Conservation (phyloP, 2,113 vertebrate genomes). For the Notarius lentiginosus region DNA sequence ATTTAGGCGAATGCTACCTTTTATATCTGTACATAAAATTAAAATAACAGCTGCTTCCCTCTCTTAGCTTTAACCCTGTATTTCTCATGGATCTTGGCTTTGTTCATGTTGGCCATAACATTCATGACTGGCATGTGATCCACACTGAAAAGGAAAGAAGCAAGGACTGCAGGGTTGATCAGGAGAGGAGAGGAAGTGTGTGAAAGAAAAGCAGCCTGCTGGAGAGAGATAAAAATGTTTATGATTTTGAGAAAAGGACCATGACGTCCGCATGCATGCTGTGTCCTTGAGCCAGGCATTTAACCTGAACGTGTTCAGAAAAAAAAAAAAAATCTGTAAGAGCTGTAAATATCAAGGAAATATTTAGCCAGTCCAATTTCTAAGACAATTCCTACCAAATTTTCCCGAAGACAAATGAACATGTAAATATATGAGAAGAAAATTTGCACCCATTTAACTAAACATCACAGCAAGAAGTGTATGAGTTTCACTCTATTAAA, state of each 20-base stretch:
- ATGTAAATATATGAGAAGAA: background rate
- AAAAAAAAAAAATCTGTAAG: background rate
- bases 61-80: background rate
- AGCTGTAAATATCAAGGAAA: background rate
- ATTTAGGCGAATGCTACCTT: conserved; percentile 12
- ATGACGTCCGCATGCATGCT: conserved; percentile 20
- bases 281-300: conserved; percentile 38
- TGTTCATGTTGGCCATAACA: background rate
- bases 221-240: conserved; percentile 39
- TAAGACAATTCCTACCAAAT: background rate
- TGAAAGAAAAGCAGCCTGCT: conserved; percentile 33
- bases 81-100: background rate
- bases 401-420: background rate
- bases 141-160: conserved; percentile 8
- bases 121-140: background rate
- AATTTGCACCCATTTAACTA: background rate
- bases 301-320: conserved; percentile 32
- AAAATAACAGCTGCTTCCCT: background rate
- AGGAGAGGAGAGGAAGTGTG: conserved; percentile 23
- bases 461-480: background rate
- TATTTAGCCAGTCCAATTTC: background rate
- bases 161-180: conserved; percentile 11
- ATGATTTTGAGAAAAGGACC: conserved; percentile 44
- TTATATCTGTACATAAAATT: background rate
- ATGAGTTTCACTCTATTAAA: background rate